A percentile compares a stretch with the other conserved stretches of the same genome.
Evolutionary conservation across 2,888 invertebrate genomes (phyloP).

Genomic region (Cotesia congregata): DNA sequence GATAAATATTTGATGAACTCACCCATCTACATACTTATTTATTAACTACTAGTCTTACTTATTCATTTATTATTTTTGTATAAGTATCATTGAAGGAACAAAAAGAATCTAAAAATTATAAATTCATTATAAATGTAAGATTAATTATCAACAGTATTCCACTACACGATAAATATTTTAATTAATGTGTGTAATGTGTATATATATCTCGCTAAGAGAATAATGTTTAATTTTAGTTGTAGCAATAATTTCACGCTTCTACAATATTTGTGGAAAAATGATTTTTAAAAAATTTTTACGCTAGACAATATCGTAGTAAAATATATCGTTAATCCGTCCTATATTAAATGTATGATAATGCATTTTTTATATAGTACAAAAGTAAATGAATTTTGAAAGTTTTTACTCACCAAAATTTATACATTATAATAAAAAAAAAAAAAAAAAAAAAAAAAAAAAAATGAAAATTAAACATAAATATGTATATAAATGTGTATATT

Average conservation of each 20-base stretch:
- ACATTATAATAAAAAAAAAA: not conserved
- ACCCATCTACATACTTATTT: not conserved
- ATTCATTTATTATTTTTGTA: not conserved
- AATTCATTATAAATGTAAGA: not conserved
- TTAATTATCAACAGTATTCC: not conserved
- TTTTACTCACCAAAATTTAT: not conserved
- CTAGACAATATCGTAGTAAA: not conserved
- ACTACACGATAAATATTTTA: not conserved
- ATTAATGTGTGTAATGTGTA: not conserved
- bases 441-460: conserved; percentile 4
- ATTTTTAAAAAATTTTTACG: too few species aligned
- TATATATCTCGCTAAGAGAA: not conserved
- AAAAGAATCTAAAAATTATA: not conserved
- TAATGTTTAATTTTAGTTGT: not conserved
- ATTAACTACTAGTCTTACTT: not conserved
- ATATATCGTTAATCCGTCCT: not conserved
- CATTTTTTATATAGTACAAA: not conserved
- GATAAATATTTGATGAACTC: not conserved
- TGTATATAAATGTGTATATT: conserved; percentile 8
- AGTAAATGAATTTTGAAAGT: not conserved
- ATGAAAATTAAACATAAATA: conserved; percentile 23
- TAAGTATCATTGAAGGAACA: not conserved
- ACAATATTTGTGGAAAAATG: not conserved
- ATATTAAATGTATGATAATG: not conserved
- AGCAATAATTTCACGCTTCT: not conserved